These are phyloP conservation scores for Pseudopodoces humilis DNA, from an alignment of 2,113 vertebrate species.

Conservation along the genomic window DNA sequence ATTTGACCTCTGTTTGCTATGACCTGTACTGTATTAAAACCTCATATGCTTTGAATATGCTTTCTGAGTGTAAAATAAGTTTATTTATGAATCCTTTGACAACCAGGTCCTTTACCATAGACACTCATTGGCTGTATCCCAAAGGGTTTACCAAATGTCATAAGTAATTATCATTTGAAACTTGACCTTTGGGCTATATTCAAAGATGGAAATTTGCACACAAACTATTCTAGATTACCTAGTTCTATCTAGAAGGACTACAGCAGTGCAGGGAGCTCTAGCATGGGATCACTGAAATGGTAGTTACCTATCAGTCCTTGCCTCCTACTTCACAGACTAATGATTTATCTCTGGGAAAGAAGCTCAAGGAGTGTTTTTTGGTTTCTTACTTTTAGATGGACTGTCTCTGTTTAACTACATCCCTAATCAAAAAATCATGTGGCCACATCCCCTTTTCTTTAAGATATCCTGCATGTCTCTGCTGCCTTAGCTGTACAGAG, in stretches of 20 bases:
- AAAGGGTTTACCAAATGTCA: not conserved
- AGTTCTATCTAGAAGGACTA: not conserved
- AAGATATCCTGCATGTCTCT: not conserved
- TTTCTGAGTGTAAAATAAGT: not conserved
- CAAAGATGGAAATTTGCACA: not conserved
- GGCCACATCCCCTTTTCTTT: not conserved
- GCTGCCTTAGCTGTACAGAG: not conserved
- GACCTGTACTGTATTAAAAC: not conserved
- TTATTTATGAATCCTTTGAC: not conserved
- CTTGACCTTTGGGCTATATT: not conserved
- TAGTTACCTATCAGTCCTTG: not conserved
- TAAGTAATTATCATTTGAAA: not conserved
- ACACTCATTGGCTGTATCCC: not conserved
- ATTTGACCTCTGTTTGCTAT: not conserved
- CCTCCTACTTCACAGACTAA: not conserved
- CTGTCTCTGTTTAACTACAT: not conserved
- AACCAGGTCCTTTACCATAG: not conserved
- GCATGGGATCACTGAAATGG: not conserved
- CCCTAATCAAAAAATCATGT: not conserved
- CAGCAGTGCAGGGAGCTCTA: not conserved
- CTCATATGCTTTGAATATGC: not conserved
- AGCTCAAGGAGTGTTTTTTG: not conserved
- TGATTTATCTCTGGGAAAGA: not conserved
- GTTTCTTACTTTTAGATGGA: not conserved
- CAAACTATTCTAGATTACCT: not conserved